Percentiles rank a stretch among this genome's conserved stretches.
Conservation (phyloP, 2,797 vertebrate genomes). For the Coracias cyanogaster region DNA sequence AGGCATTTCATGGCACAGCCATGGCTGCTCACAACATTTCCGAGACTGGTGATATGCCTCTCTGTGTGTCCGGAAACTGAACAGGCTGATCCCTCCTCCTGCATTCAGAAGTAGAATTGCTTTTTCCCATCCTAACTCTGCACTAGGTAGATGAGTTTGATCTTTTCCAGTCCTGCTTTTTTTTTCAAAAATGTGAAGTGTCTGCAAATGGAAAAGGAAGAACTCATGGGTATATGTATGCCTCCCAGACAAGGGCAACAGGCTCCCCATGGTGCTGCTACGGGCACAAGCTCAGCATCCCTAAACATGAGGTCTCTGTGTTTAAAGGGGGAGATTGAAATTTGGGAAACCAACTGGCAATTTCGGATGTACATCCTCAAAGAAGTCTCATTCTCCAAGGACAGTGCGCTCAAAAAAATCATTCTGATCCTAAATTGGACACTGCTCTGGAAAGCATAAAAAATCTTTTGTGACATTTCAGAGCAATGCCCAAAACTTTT, state of each 20-base stretch:
- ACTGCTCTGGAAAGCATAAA: conserved; percentile 17
- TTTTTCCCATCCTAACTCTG: background rate
- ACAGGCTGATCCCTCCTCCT: accelerated
- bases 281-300: background rate
- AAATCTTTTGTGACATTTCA: background rate
- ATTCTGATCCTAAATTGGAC: background rate
- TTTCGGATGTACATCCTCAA: background rate
- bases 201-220: background rate
- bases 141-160: background rate
- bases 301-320: background rate
- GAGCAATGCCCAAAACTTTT: background rate
- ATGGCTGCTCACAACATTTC: background rate
- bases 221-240: background rate
- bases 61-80: background rate
- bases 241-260: accelerated
- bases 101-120: background rate
- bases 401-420: background rate
- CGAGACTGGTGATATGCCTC: background rate
- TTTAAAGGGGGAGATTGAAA: background rate
- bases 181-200: background rate
- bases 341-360: background rate
- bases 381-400: background rate
- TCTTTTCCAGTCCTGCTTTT: background rate
- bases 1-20: background rate
- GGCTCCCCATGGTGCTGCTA: background rate